These are phyloP conservation scores for Aix galericulata DNA, from an alignment of 2,113 vertebrate genomes.

Conservation along the genomic window DNA sequence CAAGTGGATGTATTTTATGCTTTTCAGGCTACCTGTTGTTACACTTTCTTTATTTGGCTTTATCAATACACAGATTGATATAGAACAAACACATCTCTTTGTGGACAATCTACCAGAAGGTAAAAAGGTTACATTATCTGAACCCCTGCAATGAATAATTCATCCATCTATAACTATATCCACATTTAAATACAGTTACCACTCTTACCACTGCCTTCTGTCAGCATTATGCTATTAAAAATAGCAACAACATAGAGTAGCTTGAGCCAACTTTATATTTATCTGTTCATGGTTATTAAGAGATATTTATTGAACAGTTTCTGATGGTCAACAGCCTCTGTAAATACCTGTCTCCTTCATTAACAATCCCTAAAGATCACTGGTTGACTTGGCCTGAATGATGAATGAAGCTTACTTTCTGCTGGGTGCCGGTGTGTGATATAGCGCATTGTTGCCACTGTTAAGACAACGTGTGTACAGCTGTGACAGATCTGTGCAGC, in stretches of 20 bases:
- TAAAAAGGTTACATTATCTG: not conserved
- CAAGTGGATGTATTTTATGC: not conserved
- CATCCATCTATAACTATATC: not conserved
- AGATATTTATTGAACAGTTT: not conserved
- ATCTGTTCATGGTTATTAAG: not conserved
- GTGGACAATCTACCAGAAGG: not conserved
- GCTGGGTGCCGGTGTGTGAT: not conserved
- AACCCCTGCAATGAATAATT: conserved; percentile 8
- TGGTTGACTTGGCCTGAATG: not conserved
- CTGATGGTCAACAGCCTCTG: not conserved
- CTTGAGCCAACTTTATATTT: not conserved
- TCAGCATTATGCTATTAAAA: not conserved
- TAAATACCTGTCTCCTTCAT: not conserved
- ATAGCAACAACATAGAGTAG: not conserved
- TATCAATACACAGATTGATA: not conserved
- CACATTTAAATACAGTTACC: not conserved
- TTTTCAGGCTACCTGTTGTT: not conserved
- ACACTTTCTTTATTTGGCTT: not conserved
- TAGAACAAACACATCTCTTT: not conserved
- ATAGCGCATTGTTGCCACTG: rapidly evolving
- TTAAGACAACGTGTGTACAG: too few relatives aligned
- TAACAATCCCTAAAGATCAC: not conserved
- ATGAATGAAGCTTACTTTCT: not conserved
- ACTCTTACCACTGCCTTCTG: not conserved
- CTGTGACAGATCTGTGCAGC: not conserved